A percentile compares a stretch with the other conserved stretches of the same genome.
Conservation (phyloP, 2,113 vertebrate species). For the Callipepla californica region DNA sequence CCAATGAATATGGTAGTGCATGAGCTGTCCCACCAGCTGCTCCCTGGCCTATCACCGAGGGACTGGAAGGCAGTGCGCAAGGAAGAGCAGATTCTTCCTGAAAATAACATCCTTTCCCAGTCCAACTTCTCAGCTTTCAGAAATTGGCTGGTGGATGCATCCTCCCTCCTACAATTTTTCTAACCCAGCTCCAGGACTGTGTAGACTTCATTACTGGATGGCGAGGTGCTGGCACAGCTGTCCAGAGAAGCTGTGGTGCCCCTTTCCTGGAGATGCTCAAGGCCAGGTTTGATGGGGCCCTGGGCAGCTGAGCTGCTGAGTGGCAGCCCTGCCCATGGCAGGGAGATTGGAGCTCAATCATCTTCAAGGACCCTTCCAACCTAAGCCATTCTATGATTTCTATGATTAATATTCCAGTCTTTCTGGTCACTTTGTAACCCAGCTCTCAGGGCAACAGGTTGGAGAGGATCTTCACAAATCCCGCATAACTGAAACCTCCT, state of each 20-base stretch:
- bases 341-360: too few relatives aligned
- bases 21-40: neutral
- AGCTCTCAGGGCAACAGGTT: neutral
- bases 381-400: too few relatives aligned
- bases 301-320: too few relatives aligned
- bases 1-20: neutral
- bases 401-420: neutral
- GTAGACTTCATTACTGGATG: neutral
- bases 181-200: neutral
- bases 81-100: neutral
- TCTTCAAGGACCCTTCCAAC: too few relatives aligned
- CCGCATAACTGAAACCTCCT: neutral
- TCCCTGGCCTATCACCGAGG: neutral
- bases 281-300: too few relatives aligned
- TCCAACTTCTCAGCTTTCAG: neutral
- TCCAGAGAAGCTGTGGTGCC: too few relatives aligned
- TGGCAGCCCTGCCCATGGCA: too few relatives aligned
- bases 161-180: neutral
- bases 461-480: neutral
- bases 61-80: neutral
- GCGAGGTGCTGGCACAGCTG: too few relatives aligned
- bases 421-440: neutral
- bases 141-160: accelerated
- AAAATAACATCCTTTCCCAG: neutral
- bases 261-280: too few relatives aligned